A percentile compares a stretch with the other conserved stretches of the same genome.
Conservation (phyloP, 2,113 vertebrate species). For the Larimichthys crocea region DNA sequence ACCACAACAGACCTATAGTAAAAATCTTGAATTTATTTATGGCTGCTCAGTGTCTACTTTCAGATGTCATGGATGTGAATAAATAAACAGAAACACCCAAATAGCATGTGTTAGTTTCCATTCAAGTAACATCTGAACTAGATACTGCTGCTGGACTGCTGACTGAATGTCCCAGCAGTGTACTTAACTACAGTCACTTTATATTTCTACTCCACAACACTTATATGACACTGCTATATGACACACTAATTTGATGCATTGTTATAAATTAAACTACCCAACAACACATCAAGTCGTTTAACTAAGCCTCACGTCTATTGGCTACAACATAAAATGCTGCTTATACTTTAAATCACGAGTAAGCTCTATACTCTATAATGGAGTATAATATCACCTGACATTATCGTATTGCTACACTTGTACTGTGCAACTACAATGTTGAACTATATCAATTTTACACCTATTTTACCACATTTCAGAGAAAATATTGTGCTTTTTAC, state of each 20-base stretch:
- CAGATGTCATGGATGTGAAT: constrained; percentile 16
- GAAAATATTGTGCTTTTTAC: not conserved
- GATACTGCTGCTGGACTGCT: not conserved
- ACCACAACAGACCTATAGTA: constrained; percentile 12
- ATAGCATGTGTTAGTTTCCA: constrained; percentile 4
- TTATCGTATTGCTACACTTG: not conserved
- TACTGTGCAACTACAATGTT: no score
- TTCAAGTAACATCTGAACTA: not conserved
- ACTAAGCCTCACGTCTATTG: not conserved
- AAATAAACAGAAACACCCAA: constrained; percentile 15
- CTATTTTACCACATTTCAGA: not conserved
- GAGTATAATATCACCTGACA: not conserved
- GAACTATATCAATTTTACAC: not conserved
- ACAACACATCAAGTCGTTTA: not conserved
- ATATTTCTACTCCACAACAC: not conserved
- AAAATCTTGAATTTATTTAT: constrained; percentile 23
- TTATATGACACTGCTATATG: no score
- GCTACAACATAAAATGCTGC: not conserved
- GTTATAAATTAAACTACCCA: not conserved
- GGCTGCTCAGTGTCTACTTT: constrained; percentile 28
- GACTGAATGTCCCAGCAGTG: not conserved
- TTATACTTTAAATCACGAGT: not conserved
- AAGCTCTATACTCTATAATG: not conserved
- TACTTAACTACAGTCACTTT: not conserved
- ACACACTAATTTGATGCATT: not conserved